Base-by-base conservation (phyloP, 2,888 invertebrate genomes). In the Eugnorisma glareosa region DNA sequence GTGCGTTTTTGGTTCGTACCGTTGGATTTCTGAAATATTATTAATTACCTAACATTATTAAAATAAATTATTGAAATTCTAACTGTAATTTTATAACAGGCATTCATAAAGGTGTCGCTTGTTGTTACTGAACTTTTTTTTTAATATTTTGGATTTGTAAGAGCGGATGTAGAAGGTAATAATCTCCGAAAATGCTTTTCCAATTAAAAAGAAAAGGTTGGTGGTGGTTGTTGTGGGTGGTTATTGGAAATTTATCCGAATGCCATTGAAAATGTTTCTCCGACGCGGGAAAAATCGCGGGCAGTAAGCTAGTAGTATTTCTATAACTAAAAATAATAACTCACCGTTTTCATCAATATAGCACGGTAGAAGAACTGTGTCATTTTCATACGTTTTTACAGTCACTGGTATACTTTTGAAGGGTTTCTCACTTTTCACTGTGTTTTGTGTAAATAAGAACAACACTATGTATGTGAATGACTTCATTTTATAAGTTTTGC, bases 361-460 rank as follows among this genome's bases (percentile, higher is more conserved):
- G 92, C 98, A 99, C 0, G 98, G 98, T 80, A 99, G 94, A 40
- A 98, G 91, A 0, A 98, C 98, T 0, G 98, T 98, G 85, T 98
- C 98, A 89, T 98, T 98, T 92, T 98, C 98, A 83, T 97, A 97
- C 7, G 98, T 97, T 93, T 98, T 98, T 66, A 98, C 98, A 6
- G 97, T 97, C 8, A 98, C 98, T 0, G 98, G 98, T 1, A 97
- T 97, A 94, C 98, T 98, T 92, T 97, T 97, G 90, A 98, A 98
- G 66, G 97, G 91, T 73, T 94, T 96, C 64, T 95, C 93, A 93
- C 96, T 90, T 79, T 89, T 87, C 73, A 91, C 91, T 31, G 77
- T 66, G 31, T 84, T 88, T 73, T 89, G 84, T 21, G 88, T 67
- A 2, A 86, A 75, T 51, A 91, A 69, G 15, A 91, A 73, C 40